These are phyloP conservation scores for Xenops minutus DNA, from an alignment of 2,797 vertebrate species.

Conservation along the genomic window DNA sequence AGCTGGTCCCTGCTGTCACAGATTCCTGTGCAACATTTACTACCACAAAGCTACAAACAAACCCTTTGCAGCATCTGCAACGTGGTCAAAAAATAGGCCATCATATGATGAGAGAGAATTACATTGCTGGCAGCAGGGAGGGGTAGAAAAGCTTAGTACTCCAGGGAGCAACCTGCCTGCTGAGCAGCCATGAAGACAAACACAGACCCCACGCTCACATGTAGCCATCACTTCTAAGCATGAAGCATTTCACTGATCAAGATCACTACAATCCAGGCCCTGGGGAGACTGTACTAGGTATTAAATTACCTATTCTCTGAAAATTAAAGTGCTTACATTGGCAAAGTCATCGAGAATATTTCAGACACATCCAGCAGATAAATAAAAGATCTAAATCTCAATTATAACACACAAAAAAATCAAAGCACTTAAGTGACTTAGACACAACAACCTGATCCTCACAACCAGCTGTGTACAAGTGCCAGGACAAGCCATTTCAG, in stretches of 20 bases:
- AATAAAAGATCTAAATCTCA: neutral
- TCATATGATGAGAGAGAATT: neutral
- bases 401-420: neutral
- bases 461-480: neutral
- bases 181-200: neutral
- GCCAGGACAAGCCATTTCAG: neutral
- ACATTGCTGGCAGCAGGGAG: neutral
- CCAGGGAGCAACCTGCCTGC: neutral
- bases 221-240: neutral
- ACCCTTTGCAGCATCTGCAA: neutral
- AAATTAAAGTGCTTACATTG: neutral
- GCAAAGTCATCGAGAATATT: neutral
- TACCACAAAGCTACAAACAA: neutral
- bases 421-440: neutral
- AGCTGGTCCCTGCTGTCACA: neutral
- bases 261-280: neutral
- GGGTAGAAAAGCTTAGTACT: neutral
- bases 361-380: neutral
- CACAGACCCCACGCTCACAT: neutral
- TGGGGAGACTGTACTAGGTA: neutral
- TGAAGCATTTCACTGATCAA: neutral
- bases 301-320: neutral
- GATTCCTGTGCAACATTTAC: neutral
- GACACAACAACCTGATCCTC: neutral
- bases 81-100: neutral